Evolutionary conservation across 2,888 invertebrate species (phyloP).

Genomic region (Nomada lathburiana): DNA sequence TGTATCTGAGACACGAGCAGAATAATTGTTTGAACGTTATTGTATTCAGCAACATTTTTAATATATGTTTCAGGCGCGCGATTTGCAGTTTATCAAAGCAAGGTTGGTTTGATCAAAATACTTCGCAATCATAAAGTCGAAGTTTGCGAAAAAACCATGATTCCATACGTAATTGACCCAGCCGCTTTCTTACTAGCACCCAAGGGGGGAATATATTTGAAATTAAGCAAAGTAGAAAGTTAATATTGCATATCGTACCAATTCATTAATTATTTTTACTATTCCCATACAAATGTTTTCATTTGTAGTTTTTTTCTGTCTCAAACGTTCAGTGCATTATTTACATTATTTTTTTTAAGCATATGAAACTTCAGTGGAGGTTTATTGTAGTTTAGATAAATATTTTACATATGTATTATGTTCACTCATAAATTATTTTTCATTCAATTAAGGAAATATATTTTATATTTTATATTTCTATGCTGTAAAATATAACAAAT

Average conservation of each 20-base stretch:
- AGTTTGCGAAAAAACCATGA: conserved; percentile 77
- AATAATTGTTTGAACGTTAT: not conserved
- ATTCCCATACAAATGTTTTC: not conserved
- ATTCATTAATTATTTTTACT: not conserved
- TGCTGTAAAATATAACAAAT: not conserved
- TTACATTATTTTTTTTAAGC: not conserved
- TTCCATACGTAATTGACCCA: conserved; percentile 74
- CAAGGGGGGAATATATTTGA: conserved; percentile 77
- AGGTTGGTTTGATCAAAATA: conserved; percentile 81
- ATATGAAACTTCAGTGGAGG: not conserved
- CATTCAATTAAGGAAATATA: not conserved
- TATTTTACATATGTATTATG: not conserved
- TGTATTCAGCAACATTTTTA: not conserved
- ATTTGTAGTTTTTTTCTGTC: not conserved
- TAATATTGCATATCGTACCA: not conserved
- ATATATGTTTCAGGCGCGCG: conserved; percentile 69
- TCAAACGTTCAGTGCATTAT: not conserved
- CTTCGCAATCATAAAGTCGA: conserved; percentile 79
- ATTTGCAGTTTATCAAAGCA: conserved; percentile 80
- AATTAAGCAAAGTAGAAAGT: conserved; percentile 68
- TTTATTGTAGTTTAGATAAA: not conserved
- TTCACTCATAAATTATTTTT: not conserved
- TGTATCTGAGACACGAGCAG: not conserved
- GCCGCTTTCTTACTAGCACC: conserved; percentile 74
- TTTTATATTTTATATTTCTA: not conserved